phyloP scores from a whole-genome alignment of 2,888 invertebrate species.

The Pachydiplax longipennis region DNA sequence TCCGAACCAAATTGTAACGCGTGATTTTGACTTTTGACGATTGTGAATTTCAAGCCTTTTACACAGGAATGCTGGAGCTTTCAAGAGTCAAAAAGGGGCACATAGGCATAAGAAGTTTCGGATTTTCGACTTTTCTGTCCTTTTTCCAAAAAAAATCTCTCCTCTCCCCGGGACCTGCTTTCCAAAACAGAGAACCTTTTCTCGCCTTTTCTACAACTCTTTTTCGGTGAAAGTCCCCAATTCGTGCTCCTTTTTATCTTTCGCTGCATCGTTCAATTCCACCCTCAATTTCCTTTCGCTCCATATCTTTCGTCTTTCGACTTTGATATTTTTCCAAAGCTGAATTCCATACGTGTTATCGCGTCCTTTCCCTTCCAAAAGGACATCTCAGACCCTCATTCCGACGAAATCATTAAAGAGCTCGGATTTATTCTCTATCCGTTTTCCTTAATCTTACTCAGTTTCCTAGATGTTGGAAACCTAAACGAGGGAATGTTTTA shows the following conservation, averaged over 20 bases:
- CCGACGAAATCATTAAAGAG: not conserved
- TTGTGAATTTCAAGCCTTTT: not conserved
- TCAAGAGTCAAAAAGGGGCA: not conserved
- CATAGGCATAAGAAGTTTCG: not conserved
- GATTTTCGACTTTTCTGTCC: not conserved
- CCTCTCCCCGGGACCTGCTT: not conserved
- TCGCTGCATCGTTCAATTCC: not conserved
- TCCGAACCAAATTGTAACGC: not conserved
- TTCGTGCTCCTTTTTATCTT: not conserved
- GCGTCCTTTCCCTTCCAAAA: not conserved
- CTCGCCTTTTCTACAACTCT: not conserved
- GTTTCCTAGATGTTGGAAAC: no score
- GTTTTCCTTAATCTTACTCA: not conserved
- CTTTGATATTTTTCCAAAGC: not conserved
- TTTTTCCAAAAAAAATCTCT: not conserved
- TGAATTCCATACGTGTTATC: not conserved
- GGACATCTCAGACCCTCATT: not conserved
- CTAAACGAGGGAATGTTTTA: no score
- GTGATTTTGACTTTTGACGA: no score
- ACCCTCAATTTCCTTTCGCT: not conserved
- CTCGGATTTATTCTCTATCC: not conserved
- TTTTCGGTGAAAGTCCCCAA: not conserved
- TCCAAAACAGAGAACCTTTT: not conserved
- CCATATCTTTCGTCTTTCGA: not conserved
- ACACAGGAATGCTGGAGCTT: not conserved